These are phyloP conservation scores for Eremophila alpestris DNA, from an alignment of 2,797 vertebrate species.

Conservation along the genomic window DNA sequence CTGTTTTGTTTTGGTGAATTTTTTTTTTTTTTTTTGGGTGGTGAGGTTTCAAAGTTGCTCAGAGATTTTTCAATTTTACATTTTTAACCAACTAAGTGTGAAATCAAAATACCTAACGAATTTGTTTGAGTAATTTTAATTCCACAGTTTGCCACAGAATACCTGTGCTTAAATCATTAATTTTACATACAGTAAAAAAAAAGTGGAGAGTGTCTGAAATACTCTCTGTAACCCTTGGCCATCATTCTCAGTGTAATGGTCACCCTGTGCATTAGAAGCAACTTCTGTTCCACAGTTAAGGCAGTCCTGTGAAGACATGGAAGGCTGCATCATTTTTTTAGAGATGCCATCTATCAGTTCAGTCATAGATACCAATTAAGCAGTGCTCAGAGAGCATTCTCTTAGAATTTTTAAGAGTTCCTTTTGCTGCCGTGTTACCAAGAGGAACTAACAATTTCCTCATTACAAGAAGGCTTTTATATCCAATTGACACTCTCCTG, in stretches of 20 bases:
- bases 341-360: background rate
- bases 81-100: background rate
- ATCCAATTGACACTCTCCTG: background rate
- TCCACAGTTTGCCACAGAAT: background rate
- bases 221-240: background rate
- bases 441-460: background rate
- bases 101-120: background rate
- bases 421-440: background rate
- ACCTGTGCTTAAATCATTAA: background rate
- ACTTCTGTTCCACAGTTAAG: background rate
- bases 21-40: rapidly evolving
- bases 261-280: background rate
- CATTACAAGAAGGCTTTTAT: background rate
- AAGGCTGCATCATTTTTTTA: background rate
- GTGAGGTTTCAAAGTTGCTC: background rate
- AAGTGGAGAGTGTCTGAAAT: background rate
- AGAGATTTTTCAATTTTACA: background rate
- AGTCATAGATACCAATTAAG: background rate
- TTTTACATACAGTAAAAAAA: background rate
- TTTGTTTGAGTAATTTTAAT: background rate
- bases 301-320: rapidly evolving
- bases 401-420: background rate
- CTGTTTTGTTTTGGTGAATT: no score
- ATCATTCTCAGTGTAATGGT: background rate
- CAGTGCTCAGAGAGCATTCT: background rate